Percentiles rank a stretch among this genome's conserved stretches.
These are phyloP conservation scores for Scylla paramamosain DNA, from an alignment of 1,140 invertebrate species.

Conservation along the genomic window DNA sequence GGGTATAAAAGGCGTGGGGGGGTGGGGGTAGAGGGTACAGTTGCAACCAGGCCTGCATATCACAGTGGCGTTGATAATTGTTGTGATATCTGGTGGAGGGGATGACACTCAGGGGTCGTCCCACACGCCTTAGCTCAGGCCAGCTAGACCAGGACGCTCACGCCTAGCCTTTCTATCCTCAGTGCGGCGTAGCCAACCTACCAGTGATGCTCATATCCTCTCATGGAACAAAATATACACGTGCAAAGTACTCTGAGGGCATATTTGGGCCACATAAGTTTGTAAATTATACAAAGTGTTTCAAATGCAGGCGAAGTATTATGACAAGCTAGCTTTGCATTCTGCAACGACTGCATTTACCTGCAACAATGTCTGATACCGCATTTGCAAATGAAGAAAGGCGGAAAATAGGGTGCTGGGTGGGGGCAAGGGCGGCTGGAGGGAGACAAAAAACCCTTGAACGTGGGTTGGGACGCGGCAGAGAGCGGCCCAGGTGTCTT, in stretches of 20 bases:
- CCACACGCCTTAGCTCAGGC: not conserved
- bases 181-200: not conserved
- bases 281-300: not conserved
- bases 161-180: not conserved
- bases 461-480: not conserved
- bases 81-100: constrained; percentile 76
- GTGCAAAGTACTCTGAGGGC: not conserved
- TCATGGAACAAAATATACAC: not conserved
- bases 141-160: not conserved
- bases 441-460: constrained; percentile 51
- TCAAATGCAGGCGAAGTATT: constrained; percentile 56
- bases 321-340: constrained; percentile 33
- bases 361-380: constrained; percentile 77
- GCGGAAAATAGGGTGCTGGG: constrained; percentile 70
- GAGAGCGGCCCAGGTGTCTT: not conserved
- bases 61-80: constrained; percentile 75
- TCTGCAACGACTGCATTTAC: constrained; percentile 75
- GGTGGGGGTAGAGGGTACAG: constrained; percentile 42
- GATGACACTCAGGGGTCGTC: constrained; percentile 45
- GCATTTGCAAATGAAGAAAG: constrained; percentile 77
- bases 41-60: constrained; percentile 72
- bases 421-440: constrained; percentile 37
- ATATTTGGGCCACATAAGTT: not conserved
- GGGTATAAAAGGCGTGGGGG: constrained; percentile 42
- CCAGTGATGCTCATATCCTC: not conserved